Percentiles rank a stretch among this genome's conserved stretches.
phyloP scores from a whole-genome alignment of 2,113 vertebrate species.

The Ctenomys sociabilis region DNA sequence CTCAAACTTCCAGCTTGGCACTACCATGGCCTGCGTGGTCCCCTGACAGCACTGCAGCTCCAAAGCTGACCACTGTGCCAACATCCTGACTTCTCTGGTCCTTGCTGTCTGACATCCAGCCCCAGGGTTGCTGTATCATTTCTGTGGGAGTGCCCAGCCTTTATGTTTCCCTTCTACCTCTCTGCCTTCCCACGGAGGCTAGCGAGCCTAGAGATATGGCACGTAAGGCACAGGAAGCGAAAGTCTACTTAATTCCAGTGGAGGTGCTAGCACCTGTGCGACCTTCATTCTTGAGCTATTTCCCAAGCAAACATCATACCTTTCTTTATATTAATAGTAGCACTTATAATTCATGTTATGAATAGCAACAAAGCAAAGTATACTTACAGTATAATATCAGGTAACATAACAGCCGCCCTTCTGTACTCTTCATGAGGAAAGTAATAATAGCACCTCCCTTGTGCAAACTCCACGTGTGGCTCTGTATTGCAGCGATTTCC shows the following conservation, averaged over 20 bases:
- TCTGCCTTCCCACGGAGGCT: neutral
- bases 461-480: neutral
- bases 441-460: neutral
- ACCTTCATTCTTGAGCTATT: conserved; percentile 13
- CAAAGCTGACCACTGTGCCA: neutral
- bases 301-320: neutral
- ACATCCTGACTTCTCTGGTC: neutral
- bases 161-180: neutral
- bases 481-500: neutral
- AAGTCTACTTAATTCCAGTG: neutral
- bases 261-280: neutral
- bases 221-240: neutral
- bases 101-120: neutral
- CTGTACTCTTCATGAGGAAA: neutral
- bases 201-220: neutral
- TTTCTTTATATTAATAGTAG: neutral
- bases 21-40: neutral
- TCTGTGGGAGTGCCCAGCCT: neutral
- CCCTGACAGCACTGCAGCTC: neutral
- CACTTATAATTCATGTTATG: neutral
- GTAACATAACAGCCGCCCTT: neutral
- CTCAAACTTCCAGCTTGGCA: neutral
- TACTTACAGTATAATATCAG: neutral
- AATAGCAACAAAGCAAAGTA: neutral
- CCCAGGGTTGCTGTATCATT: neutral